A percentile compares a stretch with the other conserved stretches of the same genome.
These are phyloP conservation scores for Sebastes glaucus DNA, from an alignment of 2,797 vertebrate species.

Conservation along the genomic window DNA sequence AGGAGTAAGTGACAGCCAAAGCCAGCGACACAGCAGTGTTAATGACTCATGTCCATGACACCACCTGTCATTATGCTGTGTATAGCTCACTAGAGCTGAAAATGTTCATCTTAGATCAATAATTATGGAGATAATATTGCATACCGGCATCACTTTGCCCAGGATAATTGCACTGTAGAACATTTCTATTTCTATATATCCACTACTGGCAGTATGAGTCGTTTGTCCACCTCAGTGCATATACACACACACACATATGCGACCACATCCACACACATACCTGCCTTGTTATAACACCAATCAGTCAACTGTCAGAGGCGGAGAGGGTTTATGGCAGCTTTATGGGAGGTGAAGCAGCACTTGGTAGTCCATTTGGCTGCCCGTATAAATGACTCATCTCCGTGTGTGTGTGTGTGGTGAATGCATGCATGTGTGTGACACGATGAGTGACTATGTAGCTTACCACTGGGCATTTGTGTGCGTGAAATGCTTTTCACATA, in stretches of 20 bases:
- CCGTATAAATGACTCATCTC: conserved; percentile 68
- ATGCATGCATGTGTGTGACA: conserved; percentile 5
- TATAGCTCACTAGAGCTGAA: not conserved
- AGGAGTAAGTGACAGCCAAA: not conserved
- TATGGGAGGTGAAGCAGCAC: conserved; percentile 75
- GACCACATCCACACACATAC: conserved; percentile 26
- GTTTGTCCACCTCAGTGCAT: conserved; percentile 34
- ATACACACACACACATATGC: not conserved
- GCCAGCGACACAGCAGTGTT: not conserved
- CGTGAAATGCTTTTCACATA: conserved; percentile 39
- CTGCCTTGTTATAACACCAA: conserved; percentile 72
- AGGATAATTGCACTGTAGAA: conserved; percentile 1
- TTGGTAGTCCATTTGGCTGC: conserved; percentile 72
- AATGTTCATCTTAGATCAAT: conserved; percentile 11
- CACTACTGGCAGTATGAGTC: not conserved
- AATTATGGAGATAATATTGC: not conserved
- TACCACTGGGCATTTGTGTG: conserved; percentile 34
- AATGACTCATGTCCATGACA: not conserved
- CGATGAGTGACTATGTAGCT: conserved; percentile 34
- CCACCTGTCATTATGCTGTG: not conserved
- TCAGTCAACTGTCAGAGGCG: conserved; percentile 74
- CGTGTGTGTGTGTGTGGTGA: conserved; percentile 24
- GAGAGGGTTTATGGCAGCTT: conserved; percentile 74
- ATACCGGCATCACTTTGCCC: not conserved
- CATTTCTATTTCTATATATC: conserved; percentile 25